A percentile compares a stretch with the other conserved stretches of the same genome.
Evolutionary conservation across 2,888 invertebrate species (phyloP).

Genomic region (Volucella inflata): DNA sequence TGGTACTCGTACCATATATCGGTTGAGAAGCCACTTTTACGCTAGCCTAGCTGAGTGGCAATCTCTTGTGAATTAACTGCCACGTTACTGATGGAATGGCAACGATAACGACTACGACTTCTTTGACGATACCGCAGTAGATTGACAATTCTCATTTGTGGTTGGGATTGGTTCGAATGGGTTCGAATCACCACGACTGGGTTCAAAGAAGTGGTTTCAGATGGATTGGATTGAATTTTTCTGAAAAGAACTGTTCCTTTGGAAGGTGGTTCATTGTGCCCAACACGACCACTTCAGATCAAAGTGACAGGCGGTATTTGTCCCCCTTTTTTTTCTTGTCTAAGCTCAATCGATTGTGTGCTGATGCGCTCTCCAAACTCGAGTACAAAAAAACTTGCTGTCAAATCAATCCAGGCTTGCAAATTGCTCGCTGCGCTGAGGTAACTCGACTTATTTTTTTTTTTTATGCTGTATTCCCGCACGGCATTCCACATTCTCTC

Average conservation of each 20-base stretch:
- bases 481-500: not conserved
- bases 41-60: conserved; percentile 70
- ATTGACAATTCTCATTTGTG: conserved; percentile 73
- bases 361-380: not conserved
- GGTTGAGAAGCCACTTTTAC: conserved; percentile 74
- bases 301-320: conserved; percentile 43
- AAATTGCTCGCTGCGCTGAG: conserved; percentile 46
- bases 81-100: conserved; percentile 18
- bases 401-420: conserved; percentile 65
- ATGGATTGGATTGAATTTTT: conserved; percentile 65
- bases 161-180: conserved; percentile 29
- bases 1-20: conserved; percentile 62
- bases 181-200: too few species aligned
- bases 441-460: conserved; percentile 34
- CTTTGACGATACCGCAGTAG: conserved; percentile 43
- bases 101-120: conserved; percentile 9
- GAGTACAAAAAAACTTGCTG: conserved; percentile 57
- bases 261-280: not conserved
- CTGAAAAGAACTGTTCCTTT: conserved; percentile 26
- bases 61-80: conserved; percentile 73
- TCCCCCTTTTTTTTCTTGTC: conserved; percentile 5
- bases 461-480: conserved; percentile 11
- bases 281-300: conserved; percentile 16
- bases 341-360: conserved; percentile 47
- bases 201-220: not conserved